Evolutionary conservation across 2,113 vertebrate genomes (phyloP), one percentile per base, ranked within the genome.

Genomic region (Lutjanus erythropterus): DNA sequence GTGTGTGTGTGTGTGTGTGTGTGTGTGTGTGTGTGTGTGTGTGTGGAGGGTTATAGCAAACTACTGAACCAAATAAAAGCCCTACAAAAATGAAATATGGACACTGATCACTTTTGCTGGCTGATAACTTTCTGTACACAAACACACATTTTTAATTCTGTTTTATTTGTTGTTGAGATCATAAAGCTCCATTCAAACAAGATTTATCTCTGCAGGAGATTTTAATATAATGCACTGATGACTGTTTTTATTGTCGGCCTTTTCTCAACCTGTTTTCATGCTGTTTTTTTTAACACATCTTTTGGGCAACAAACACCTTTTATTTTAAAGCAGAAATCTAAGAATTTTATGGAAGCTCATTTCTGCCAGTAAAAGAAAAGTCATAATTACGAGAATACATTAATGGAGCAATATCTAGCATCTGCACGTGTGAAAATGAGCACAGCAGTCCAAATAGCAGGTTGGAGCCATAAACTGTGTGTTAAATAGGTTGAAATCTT

Each of bases 1-100:
- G 62, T 39, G 58, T 60, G 58, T 61, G 33, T 37, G 56, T 16
- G 49, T 52, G 49, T 52, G 50, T 53, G 50, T 56, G 31, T 33
- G 31, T 33, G 56, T 53, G 35, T 61, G 59, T 61, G 35, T 41
- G 56, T 56, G 31, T 33, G 31, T 33, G 56, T 53, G 35, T 61
- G 59, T 61, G 35, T 41, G 56, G 37, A 39, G 37, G 37, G 1
- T 9, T 10, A n/a, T 10, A n/a, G 10, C 9, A 50, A 21, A 23
- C 21, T 23, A 42, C 50, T 52, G 12, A 6, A 53, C 52, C 52
- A 15, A 53, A 53, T 27, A 15, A 53, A 52, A 52, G 3, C n/a
- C 50, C 12, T 15, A 25, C n/a, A 23, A 53, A 25, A 27, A 12
- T 53, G 11, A 15, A 55, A 55, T 8, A 7, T 55, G 52, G 23